Base-by-base conservation (phyloP, 2,113 vertebrate genomes). In the Cairina moschata region DNA sequence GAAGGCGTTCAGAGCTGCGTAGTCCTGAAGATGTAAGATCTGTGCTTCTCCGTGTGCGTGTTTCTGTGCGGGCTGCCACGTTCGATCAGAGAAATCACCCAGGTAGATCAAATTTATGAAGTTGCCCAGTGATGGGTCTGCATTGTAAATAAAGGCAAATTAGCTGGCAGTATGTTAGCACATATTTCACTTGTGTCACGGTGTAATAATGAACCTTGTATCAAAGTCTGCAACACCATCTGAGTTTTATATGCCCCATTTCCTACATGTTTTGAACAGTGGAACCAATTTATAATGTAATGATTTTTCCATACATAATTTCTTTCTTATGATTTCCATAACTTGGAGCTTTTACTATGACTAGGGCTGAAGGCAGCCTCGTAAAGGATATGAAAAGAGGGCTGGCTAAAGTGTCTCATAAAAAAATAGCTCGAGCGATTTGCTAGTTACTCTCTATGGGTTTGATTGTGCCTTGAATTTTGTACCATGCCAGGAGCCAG, bases 271-370 rank as follows among this genome's bases (percentile, higher is more conserved):
- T 98, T 97, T 97, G 97, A 98, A 97, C 97, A 97, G 97, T 97
- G 97, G 92, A 77, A 97, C 97, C 97, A 96, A 98, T 98, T 98
- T 98, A 98, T 98, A 98, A 98, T 36, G 94, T 98, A 98, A 98
- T 98, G 97, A 97, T 98, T 98, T 98, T 98, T 98, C 98, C 98
- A 98, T 98, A 96, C 97, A 97, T 98, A 97, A 97, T 98, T 98
- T 98, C 97, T 98, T 98, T 98, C 96, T 83, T 97, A 98, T 98
- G 97, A 98, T 97, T 98, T 98, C 97, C 95, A 96, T 97, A 98
- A 98, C 93, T 91, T 13, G 86, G 92, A 94, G 92, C 85, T 96
- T 96, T 97, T 97, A 97, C 96, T 96, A 9, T 62, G 68, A 83
- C 77, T 78, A 81, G 54, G 80, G 94, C 96, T 84, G 77, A 94